Conservation (phyloP, 2,888 invertebrate species). For the Pegoplata infirma region DNA sequence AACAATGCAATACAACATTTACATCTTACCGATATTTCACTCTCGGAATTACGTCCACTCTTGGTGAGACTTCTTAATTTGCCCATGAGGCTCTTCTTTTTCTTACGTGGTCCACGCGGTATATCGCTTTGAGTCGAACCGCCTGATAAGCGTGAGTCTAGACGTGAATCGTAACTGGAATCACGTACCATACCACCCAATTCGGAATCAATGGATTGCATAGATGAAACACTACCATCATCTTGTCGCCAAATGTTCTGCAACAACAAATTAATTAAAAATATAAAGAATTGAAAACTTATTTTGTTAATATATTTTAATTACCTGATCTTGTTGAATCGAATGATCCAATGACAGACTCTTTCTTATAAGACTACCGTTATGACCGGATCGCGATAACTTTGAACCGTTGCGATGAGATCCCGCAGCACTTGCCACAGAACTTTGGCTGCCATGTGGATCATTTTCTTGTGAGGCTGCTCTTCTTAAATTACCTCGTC, state of each 20-base stretch:
- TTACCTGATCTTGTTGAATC: conserved; percentile 78
- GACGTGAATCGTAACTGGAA: conserved; percentile 80
- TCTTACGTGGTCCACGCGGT: conserved; percentile 84
- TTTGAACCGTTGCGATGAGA: conserved; percentile 75
- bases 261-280: conserved; percentile 66
- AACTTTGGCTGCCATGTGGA: conserved; percentile 78
- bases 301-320: not conserved
- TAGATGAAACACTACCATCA: conserved; percentile 90
- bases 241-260: conserved; percentile 90
- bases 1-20: not conserved
- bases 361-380: conserved; percentile 83
- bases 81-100: conserved; percentile 88
- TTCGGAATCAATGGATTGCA: conserved; percentile 87
- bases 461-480: conserved; percentile 84
- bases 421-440: conserved; percentile 72
- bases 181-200: conserved; percentile 85
- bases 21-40: conserved; percentile 78
- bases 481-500: conserved; percentile 76
- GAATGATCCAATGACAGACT: conserved; percentile 86
- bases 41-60: conserved; percentile 81
- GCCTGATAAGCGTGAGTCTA: conserved; percentile 90
- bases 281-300: not conserved
- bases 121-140: conserved; percentile 92
- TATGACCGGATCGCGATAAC: conserved; percentile 73
- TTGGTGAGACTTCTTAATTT: conserved; percentile 92